A percentile compares a stretch with the other conserved stretches of the same genome.
phyloP scores from a whole-genome alignment of 2,888 invertebrate species.

The Dexiosoma caninum region DNA sequence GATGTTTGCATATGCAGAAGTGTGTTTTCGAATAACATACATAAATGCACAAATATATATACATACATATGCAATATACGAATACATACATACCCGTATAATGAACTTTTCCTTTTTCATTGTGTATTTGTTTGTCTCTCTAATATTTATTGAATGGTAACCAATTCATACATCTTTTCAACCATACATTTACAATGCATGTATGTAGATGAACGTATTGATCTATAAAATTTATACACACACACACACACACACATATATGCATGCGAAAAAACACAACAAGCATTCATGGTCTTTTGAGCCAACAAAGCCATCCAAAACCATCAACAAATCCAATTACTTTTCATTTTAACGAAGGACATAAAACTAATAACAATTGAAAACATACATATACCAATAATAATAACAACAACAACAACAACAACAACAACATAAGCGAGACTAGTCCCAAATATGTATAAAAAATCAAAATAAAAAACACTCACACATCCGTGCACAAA shows the following conservation, averaged over 20 bases:
- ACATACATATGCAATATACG: neutral
- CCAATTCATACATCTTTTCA: slow-evolving; percentile 54
- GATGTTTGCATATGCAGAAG: neutral
- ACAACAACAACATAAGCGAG: neutral
- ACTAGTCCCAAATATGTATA: slow-evolving; percentile 15
- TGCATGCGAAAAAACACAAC: slow-evolving; percentile 14
- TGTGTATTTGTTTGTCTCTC: slow-evolving; percentile 9
- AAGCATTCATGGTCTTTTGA: slow-evolving; percentile 59
- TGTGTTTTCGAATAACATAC: neutral
- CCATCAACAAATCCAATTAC: slow-evolving; percentile 67
- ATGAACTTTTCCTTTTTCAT: slow-evolving; percentile 22
- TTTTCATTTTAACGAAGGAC: slow-evolving; percentile 66
- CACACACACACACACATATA: neutral
- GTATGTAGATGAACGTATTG: slow-evolving; percentile 40
- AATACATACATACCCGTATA: slow-evolving; percentile 14
- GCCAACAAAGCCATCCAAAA: slow-evolving; percentile 66
- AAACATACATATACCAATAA: slow-evolving; percentile 54
- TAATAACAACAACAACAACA: slow-evolving; percentile 2
- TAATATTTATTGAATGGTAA: slow-evolving; percentile 51
- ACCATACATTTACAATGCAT: slow-evolving; percentile 27
- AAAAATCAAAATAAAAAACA: neutral
- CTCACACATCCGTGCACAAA: neutral
- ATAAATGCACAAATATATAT: neutral
- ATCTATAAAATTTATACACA: slow-evolving; percentile 35
- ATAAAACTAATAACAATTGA: slow-evolving; percentile 68